Percentiles rank a stretch among this genome's conserved stretches.
These are phyloP conservation scores for Candidula unifasciata DNA, from an alignment of 2,888 invertebrate genomes.

Conservation along the genomic window DNA sequence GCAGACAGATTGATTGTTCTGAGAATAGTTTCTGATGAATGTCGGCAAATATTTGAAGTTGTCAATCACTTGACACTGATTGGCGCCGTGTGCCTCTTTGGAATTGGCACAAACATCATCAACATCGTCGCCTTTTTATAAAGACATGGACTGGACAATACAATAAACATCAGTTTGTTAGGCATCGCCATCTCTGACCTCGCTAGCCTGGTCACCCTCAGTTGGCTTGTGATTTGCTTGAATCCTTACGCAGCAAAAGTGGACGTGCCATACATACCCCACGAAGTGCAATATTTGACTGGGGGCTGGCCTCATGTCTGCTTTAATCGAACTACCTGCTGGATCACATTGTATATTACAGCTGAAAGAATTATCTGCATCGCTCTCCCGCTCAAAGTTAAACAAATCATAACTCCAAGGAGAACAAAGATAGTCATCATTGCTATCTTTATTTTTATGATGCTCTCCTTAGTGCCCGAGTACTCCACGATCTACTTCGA, in stretches of 20 bases:
- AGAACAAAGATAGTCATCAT: background rate
- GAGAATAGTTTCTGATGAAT: background rate
- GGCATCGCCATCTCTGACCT: slow-evolving; percentile 7
- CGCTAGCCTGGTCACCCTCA: background rate
- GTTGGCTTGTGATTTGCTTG: background rate
- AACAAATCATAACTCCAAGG: background rate
- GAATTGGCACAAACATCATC: background rate
- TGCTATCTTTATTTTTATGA: background rate
- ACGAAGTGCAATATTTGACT: background rate
- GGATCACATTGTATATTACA: slow-evolving; percentile 22
- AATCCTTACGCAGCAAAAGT: background rate
- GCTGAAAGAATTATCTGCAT: slow-evolving; percentile 34
- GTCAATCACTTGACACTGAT: slow-evolving; percentile 7
- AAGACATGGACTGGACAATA: background rate
- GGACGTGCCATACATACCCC: background rate
- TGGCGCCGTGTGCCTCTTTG: slow-evolving; percentile 2
- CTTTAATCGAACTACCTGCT: background rate
- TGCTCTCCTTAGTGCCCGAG: background rate
- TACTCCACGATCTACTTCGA: background rate
- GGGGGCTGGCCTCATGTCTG: slow-evolving; percentile 6
- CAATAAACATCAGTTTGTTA: slow-evolving; percentile 1
- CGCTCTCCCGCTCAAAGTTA: slow-evolving; percentile 7
- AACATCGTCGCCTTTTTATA: slow-evolving; percentile 10
- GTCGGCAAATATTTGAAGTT: background rate
- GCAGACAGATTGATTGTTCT: too few species aligned